These are phyloP conservation scores for Apogon hyalosoma DNA, from an alignment of 2,797 vertebrate species.

Conservation along the genomic window DNA sequence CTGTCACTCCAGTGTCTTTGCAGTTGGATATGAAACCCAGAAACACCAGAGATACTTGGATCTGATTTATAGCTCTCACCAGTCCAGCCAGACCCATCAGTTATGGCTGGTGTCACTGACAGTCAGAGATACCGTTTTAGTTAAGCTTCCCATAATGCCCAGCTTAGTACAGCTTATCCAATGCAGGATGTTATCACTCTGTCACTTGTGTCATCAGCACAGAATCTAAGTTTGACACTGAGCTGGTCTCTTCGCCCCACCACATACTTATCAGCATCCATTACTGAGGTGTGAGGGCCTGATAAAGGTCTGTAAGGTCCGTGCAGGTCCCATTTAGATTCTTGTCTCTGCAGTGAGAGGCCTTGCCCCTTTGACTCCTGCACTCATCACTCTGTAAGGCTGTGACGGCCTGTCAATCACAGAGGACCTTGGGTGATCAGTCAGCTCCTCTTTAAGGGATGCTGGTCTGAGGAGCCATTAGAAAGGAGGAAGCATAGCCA, in stretches of 20 bases:
- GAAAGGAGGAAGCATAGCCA: constrained; percentile 65
- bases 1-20: constrained; percentile 46
- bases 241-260: constrained; percentile 48
- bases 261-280: constrained; percentile 72
- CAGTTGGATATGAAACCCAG: constrained; percentile 40
- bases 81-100: constrained; percentile 63
- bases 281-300: constrained; percentile 76
- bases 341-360: constrained; percentile 60
- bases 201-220: constrained; percentile 73
- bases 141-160: constrained; percentile 70
- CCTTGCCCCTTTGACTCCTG: constrained; percentile 74
- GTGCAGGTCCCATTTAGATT: constrained; percentile 71
- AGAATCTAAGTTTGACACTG: constrained; percentile 53
- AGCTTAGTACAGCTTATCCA: constrained; percentile 66
- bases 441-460: constrained; percentile 78
- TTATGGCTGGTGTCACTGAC: constrained; percentile 64
- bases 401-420: constrained; percentile 78
- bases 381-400: constrained; percentile 78
- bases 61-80: constrained; percentile 75
- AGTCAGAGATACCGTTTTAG: constrained; percentile 66
- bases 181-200: constrained; percentile 76
- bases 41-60: constrained; percentile 57
- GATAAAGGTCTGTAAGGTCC: constrained; percentile 62
- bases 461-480: constrained; percentile 78
- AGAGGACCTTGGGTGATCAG: constrained; percentile 73